Evolutionary conservation across 1,140 invertebrate genomes (phyloP).

Genomic region (Macrotrachela quadricornifera): DNA sequence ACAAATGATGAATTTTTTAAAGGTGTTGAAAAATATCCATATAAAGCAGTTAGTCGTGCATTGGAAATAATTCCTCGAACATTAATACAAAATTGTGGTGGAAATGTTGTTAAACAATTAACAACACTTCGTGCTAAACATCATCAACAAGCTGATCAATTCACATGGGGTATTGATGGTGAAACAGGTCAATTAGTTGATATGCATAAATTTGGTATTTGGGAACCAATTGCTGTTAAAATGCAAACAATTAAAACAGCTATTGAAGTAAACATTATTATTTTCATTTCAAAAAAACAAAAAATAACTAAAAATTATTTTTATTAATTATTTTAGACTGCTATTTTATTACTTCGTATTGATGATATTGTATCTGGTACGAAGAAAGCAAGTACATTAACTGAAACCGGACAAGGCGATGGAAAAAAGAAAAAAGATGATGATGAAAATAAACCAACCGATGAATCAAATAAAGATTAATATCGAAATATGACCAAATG

Average conservation of each 20-base stretch:
- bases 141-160: constrained; percentile 26
- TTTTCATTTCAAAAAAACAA: background rate
- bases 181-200: constrained; percentile 73
- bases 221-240: constrained; percentile 90
- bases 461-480: no score
- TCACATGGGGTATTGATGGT: constrained; percentile 75
- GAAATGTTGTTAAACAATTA: constrained; percentile 75
- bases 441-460: no score
- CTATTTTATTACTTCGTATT: constrained; percentile 78
- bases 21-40: constrained; percentile 62
- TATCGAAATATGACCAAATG: no score
- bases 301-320: constrained; percentile 10
- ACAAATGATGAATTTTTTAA: constrained; percentile 44
- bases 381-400: constrained; percentile 52
- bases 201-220: constrained; percentile 66
- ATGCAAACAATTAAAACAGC: constrained; percentile 86
- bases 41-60: constrained; percentile 69
- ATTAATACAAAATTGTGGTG: constrained; percentile 90
- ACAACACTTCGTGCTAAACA: constrained; percentile 62
- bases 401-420: constrained; percentile 23
- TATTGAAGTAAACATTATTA: constrained; percentile 45
- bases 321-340: constrained; percentile 41
- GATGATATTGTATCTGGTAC: constrained; percentile 96
- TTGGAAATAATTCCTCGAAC: constrained; percentile 92
- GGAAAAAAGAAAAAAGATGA: no score